A percentile compares a stretch with the other conserved stretches of the same genome.
These are phyloP conservation scores for Chloroclysta siterata DNA, from an alignment of 2,888 invertebrate species.

Conservation along the genomic window DNA sequence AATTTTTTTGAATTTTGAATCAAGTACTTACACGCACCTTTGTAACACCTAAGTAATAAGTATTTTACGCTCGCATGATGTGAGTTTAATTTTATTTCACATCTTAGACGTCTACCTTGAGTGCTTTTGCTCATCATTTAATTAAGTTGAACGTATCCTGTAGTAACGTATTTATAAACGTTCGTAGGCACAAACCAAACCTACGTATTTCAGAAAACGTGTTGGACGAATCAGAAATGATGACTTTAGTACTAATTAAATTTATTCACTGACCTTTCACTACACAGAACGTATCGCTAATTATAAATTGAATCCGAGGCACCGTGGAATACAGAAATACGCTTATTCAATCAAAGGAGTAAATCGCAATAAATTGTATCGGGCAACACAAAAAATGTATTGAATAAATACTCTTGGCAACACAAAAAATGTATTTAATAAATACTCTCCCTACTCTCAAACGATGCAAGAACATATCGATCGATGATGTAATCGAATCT, in stretches of 20 bases:
- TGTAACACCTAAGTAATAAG: constrained; percentile 3
- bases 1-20: not conserved
- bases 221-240: constrained; percentile 17
- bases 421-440: too few species aligned
- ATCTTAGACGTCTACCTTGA: constrained; percentile 6
- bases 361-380: too few species aligned
- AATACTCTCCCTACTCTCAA: too few species aligned
- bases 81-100: constrained; percentile 20
- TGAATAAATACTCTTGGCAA: too few species aligned
- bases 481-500: too few species aligned
- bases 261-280: constrained; percentile 10
- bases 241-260: constrained; percentile 12
- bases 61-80: constrained; percentile 1
- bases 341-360: too few species aligned
- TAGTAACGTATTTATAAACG: constrained; percentile 8
- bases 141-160: constrained; percentile 13
- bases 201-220: not conserved
- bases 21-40: constrained; percentile 1
- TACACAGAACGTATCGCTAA: too few species aligned
- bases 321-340: too few species aligned
- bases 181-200: constrained; percentile 9
- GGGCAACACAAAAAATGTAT: too few species aligned
- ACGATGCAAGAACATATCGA: too few species aligned
- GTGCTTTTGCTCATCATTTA: constrained; percentile 24
- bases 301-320: too few species aligned